Evolutionary conservation across 2,113 vertebrate genomes (phyloP).

Genomic region (Anguilla rostrata): DNA sequence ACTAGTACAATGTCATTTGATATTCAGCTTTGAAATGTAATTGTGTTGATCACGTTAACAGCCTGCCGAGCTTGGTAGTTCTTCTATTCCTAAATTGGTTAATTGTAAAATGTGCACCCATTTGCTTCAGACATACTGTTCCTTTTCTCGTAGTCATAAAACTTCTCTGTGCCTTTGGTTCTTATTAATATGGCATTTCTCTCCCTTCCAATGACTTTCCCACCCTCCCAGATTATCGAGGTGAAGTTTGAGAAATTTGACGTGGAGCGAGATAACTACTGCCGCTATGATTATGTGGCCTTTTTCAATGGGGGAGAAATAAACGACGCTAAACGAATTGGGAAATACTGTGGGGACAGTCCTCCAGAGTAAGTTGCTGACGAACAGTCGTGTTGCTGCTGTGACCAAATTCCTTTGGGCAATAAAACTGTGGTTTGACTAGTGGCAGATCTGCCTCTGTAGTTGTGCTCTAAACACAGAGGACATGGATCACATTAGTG

Average conservation of each 20-base stretch:
- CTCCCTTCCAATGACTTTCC: not conserved
- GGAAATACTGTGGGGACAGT: slow-evolving; percentile 94
- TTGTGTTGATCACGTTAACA: not conserved
- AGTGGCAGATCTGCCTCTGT: not conserved
- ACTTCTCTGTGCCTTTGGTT: not conserved
- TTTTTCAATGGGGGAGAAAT: slow-evolving; percentile 92
- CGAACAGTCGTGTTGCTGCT: slow-evolving; percentile 28
- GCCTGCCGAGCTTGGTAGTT: too few relatives aligned
- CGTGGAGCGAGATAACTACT: slow-evolving; percentile 95
- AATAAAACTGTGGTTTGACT: not conserved
- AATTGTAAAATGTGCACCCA: too few relatives aligned
- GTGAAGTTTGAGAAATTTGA: slow-evolving; percentile 97
- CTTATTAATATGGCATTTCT: not conserved
- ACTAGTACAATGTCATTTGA: not conserved
- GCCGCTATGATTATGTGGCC: slow-evolving; percentile 91
- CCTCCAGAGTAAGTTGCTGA: slow-evolving; percentile 86
- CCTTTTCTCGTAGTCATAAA: not conserved
- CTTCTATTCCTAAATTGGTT: too few relatives aligned
- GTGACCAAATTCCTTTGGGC: too few relatives aligned
- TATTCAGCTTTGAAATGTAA: not conserved
- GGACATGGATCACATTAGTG: not conserved
- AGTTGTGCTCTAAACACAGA: not conserved
- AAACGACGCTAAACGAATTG: slow-evolving; percentile 90
- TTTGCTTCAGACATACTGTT: too few relatives aligned
- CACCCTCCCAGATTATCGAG: slow-evolving; percentile 78